Evolutionary conservation across 53 echinoderm and acorn worm genomes (phyloP).

Genomic region (Temnopleurus reevesii): DNA sequence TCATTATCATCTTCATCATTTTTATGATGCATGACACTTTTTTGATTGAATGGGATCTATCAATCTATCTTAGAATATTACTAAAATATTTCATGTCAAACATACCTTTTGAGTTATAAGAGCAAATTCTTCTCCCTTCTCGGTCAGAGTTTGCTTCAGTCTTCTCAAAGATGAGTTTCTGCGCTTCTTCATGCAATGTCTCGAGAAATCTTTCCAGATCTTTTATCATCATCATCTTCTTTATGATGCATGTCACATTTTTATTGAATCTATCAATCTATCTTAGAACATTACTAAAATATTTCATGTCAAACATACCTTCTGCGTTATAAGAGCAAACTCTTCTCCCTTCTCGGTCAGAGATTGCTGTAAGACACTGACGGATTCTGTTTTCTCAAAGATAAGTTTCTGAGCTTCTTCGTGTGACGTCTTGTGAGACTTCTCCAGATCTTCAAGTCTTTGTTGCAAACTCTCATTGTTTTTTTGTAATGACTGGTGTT

Average conservation of each 20-base stretch:
- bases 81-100: no score
- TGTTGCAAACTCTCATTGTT: neutral
- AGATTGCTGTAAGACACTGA: slow-evolving; percentile 77
- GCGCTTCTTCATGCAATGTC: slow-evolving; percentile 73
- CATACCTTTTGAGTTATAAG: slow-evolving; percentile 68
- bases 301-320: slow-evolving; percentile 53
- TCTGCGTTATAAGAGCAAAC: slow-evolving; percentile 58
- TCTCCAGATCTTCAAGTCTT: slow-evolving; percentile 43
- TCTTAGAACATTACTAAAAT: neutral
- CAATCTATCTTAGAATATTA: neutral
- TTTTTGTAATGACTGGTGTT: slow-evolving; percentile 14
- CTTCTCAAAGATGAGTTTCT: slow-evolving; percentile 87
- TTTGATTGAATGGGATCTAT: no score
- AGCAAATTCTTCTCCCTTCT: slow-evolving; percentile 70
- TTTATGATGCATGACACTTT: no score
- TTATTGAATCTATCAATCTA: neutral
- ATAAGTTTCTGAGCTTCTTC: slow-evolving; percentile 83
- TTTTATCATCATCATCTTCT: no score
- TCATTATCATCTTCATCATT: no score
- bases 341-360: slow-evolving; percentile 70
- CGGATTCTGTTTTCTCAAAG: slow-evolving; percentile 84
- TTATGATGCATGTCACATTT: no score
- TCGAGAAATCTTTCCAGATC: no score
- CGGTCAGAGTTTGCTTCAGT: slow-evolving; percentile 71
- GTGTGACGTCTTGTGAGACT: slow-evolving; percentile 44